Conservation (phyloP, 2,888 invertebrate species). For the Myathropa florea region DNA sequence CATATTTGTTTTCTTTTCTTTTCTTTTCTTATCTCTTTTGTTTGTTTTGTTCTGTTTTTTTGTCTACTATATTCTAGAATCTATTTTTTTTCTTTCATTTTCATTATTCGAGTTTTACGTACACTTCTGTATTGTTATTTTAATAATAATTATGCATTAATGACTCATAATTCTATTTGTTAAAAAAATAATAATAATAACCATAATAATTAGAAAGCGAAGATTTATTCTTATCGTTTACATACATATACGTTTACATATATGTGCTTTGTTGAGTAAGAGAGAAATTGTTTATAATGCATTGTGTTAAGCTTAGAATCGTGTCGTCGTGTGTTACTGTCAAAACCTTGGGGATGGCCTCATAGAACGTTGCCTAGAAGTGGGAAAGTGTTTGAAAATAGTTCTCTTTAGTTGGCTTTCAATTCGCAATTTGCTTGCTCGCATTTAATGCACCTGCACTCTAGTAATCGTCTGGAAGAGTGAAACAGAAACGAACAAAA, state of each 20-base stretch:
- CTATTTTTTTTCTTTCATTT: constrained; percentile 8
- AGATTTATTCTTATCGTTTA: constrained; percentile 19
- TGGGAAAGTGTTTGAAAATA: too few relatives aligned
- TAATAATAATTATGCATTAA: constrained; percentile 56
- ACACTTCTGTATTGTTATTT: constrained; percentile 55
- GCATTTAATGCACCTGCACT: too few relatives aligned
- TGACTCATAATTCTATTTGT: constrained; percentile 55
- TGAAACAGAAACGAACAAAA: too few relatives aligned
- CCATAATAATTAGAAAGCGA: constrained; percentile 39
- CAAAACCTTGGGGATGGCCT: not conserved
- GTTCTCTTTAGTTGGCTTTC: too few relatives aligned
- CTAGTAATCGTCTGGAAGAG: too few relatives aligned
- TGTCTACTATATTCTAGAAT: not conserved
- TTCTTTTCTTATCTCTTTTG: not conserved
- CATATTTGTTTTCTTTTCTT: not conserved
- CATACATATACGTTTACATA: constrained; percentile 16
- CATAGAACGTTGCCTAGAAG: too few relatives aligned
- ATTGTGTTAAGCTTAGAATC: constrained; percentile 43
- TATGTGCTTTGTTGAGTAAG: constrained; percentile 45
- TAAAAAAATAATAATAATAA: constrained; percentile 19
- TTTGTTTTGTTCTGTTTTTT: not conserved
- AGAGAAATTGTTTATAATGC: constrained; percentile 53
- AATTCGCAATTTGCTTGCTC: too few relatives aligned
- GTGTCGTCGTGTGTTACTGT: not conserved
- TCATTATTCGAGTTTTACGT: constrained; percentile 50